These are phyloP conservation scores for Saxidomus purpurata DNA, from an alignment of 1,140 invertebrate genomes.

Conservation along the genomic window DNA sequence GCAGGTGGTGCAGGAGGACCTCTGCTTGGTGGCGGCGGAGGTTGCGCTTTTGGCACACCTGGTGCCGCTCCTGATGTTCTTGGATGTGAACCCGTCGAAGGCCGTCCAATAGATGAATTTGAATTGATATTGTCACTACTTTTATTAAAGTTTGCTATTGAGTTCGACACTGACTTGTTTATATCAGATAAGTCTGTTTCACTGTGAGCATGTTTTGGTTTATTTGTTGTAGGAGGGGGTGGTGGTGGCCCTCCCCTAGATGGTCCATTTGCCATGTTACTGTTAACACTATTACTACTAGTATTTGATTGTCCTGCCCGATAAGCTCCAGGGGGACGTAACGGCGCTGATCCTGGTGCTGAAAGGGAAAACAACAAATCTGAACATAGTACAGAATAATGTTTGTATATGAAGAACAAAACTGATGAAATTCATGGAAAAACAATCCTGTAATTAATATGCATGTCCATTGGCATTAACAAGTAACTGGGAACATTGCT, in stretches of 20 bases:
- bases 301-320: slow-evolving; percentile 18
- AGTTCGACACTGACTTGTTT: slow-evolving; percentile 5
- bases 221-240: slow-evolving; percentile 53
- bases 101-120: background rate
- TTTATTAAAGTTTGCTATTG: slow-evolving; percentile 30
- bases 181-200: slow-evolving; percentile 44
- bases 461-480: no score
- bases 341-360: slow-evolving; percentile 55
- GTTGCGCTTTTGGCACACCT: slow-evolving; percentile 35
- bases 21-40: slow-evolving; percentile 52
- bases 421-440: no score
- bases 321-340: slow-evolving; percentile 56
- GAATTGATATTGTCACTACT: slow-evolving; percentile 49
- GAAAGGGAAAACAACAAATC: background rate
- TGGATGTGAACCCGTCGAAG: slow-evolving; percentile 7
- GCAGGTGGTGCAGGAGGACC: slow-evolving; percentile 15
- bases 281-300: slow-evolving; percentile 38
- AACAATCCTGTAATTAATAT: no score
- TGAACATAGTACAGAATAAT: no score
- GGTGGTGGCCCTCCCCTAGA: slow-evolving; percentile 56
- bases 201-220: slow-evolving; percentile 52
- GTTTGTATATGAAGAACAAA: no score
- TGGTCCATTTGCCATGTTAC: slow-evolving; percentile 42
- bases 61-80: slow-evolving; percentile 12
- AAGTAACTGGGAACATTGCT: no score